Percentiles rank a stretch among this genome's conserved stretches.
These are phyloP conservation scores for Colossoma macropomum DNA, from an alignment of 2,113 vertebrate genomes.

Conservation along the genomic window DNA sequence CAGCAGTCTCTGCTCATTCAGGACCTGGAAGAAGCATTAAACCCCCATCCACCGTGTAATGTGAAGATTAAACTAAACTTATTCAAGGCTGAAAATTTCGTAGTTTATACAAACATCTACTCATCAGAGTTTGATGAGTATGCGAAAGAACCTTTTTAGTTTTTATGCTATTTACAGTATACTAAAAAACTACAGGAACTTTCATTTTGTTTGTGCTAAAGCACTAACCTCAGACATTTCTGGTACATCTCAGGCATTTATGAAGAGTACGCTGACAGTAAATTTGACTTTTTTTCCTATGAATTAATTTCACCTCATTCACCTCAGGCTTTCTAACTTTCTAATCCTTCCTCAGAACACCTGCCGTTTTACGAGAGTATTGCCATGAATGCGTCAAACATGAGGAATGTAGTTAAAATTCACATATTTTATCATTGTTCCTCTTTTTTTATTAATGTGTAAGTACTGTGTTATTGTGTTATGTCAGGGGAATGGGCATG, in stretches of 20 bases:
- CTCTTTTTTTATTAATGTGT: not conserved
- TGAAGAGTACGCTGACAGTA: not conserved
- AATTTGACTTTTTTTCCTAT: not conserved
- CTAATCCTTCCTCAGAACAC: not conserved
- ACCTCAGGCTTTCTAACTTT: not conserved
- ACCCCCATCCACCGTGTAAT: not conserved
- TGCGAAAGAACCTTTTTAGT: too few relatives aligned
- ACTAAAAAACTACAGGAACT: too few relatives aligned
- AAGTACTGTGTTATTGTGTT: not conserved
- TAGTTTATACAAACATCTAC: not conserved
- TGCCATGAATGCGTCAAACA: not conserved
- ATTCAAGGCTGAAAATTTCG: not conserved
- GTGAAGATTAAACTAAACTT: not conserved
- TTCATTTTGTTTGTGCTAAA: not conserved
- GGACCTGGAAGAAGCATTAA: not conserved
- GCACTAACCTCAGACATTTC: not conserved
- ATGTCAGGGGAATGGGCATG: not conserved
- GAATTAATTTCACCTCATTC: not conserved
- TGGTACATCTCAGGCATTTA: not conserved
- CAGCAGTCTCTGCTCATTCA: not conserved
- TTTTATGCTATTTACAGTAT: too few relatives aligned
- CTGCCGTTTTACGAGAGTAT: not conserved
- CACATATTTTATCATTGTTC: not conserved
- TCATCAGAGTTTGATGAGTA: too few relatives aligned
- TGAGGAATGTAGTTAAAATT: slow-evolving; percentile 9